Conservation (phyloP, 2,113 vertebrate genomes). For the Microtus pennsylvanicus region DNA sequence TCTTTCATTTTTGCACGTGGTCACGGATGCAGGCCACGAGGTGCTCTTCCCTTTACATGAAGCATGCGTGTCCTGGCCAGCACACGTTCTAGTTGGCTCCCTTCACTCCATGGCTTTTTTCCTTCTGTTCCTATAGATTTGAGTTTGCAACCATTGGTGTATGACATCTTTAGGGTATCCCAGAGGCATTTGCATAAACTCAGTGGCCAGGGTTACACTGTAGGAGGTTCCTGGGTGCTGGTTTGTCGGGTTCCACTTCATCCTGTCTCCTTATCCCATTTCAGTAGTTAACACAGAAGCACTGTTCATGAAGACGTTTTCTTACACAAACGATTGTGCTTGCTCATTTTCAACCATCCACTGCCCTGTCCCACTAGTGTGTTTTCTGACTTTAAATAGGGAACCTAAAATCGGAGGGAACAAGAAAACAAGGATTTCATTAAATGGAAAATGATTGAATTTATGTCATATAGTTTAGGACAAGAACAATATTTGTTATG, state of each 20-base stretch:
- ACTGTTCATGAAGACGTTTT: not conserved
- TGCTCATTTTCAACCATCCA: not conserved
- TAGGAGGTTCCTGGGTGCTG: not conserved
- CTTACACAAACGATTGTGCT: not conserved
- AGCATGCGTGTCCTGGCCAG: not conserved
- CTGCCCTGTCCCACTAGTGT: too few species aligned
- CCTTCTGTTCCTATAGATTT: not conserved
- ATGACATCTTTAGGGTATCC: not conserved
- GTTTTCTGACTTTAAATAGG: not conserved
- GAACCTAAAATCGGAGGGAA: not conserved
- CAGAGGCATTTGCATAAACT: not conserved
- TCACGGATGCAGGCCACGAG: not conserved
- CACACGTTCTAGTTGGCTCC: not conserved
- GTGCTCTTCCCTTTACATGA: not conserved
- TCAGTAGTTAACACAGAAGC: not conserved
- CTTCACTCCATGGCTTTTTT: not conserved
- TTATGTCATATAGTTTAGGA: not conserved
- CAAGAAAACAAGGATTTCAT: not conserved
- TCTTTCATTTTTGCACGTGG: not conserved
- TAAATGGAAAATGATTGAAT: constrained; percentile 30
- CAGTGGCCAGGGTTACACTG: not conserved
- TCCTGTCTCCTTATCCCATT: not conserved
- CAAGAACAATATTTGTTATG: not conserved
- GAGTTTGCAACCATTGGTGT: not conserved
- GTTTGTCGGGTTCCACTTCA: not conserved